phyloP scores from a whole-genome alignment of 2,888 invertebrate genomes.

The Aquatica leii region DNA sequence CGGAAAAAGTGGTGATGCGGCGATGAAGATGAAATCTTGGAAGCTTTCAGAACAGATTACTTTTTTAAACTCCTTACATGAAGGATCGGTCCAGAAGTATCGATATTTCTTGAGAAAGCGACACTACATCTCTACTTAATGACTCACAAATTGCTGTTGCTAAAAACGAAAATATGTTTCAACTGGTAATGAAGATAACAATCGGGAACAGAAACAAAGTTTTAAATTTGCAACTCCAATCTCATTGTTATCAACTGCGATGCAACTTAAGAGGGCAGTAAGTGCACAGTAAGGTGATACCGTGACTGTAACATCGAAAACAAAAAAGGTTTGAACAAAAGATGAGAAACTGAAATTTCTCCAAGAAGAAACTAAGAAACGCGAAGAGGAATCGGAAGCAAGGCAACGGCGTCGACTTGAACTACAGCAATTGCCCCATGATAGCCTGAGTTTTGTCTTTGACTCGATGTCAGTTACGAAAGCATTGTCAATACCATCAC shows the following conservation, averaged over 20 bases:
- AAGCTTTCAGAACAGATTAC: background rate
- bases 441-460: background rate
- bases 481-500: background rate
- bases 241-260: background rate
- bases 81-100: background rate
- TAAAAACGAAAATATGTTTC: conserved; percentile 1
- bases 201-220: no score
- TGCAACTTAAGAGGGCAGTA: background rate
- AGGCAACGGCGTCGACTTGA: background rate
- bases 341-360: background rate
- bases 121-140: background rate
- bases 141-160: background rate
- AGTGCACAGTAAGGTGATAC: background rate
- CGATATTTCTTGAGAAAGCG: background rate
- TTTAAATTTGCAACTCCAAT: background rate
- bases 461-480: background rate
- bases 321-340: background rate
- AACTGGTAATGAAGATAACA: no score
- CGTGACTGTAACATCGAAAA: background rate
- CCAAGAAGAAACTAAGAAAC: background rate
- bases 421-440: background rate
- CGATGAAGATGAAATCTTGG: background rate
- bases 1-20: background rate
- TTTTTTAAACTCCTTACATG: background rate
- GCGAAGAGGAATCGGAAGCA: background rate